Conservation (phyloP, 1,140 invertebrate species). For the Drosophila serrata region DNA sequence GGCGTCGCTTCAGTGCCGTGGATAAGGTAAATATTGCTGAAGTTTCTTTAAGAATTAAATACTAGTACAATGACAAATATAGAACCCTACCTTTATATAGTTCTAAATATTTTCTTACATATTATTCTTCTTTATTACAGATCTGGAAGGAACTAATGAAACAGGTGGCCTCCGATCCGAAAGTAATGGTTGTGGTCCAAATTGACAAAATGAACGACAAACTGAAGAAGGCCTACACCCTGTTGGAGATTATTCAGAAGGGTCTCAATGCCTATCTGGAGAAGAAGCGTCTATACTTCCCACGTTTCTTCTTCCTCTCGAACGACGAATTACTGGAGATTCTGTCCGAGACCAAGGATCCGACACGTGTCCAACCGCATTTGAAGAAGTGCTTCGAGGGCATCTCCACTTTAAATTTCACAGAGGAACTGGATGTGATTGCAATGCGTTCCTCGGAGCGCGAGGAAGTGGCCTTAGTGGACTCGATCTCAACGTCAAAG, state of each 20-base stretch:
- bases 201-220: conserved; percentile 98
- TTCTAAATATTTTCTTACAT: not conserved
- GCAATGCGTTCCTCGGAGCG: conserved; percentile 95
- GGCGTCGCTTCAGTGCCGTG: conserved; percentile 94
- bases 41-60: too few species aligned
- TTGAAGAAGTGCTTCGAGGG: conserved; percentile 99
- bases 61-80: too few species aligned
- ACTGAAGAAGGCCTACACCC: conserved; percentile 94
- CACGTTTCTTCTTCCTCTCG: conserved; percentile 98
- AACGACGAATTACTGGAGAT: conserved; percentile 99
- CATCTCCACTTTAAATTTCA: conserved; percentile 94
- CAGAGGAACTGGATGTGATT: conserved; percentile 94
- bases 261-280: conserved; percentile 97
- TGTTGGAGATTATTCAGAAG: conserved; percentile 95
- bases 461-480: conserved; percentile 92
- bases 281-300: conserved; percentile 97
- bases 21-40: conserved; percentile 88
- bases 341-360: conserved; percentile 98
- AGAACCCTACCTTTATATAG: not conserved
- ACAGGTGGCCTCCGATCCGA: conserved; percentile 90
- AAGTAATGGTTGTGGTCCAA: conserved; percentile 93
- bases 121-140: conserved; percentile 13
- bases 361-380: conserved; percentile 98
- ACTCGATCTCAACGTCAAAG: conserved; percentile 93
- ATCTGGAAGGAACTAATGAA: conserved; percentile 98